phyloP scores from a whole-genome alignment of 2,888 invertebrate genomes.

The Drosophila percnosoma region DNA sequence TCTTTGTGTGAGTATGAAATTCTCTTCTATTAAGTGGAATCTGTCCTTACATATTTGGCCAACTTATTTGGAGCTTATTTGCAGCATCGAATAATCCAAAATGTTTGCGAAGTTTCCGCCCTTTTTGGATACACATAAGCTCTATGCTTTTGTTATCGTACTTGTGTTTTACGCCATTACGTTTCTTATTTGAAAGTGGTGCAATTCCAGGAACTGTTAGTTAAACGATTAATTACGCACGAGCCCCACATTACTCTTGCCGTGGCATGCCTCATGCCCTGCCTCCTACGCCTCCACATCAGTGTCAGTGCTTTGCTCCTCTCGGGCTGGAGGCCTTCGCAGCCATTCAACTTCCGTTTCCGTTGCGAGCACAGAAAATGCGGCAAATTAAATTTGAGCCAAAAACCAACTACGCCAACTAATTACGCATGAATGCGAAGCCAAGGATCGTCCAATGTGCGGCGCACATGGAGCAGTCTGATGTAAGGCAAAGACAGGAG shows the following conservation, averaged over 20 bases:
- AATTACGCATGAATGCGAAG: constrained; percentile 78
- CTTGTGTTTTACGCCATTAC: constrained; percentile 60
- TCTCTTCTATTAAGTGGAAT: constrained; percentile 1
- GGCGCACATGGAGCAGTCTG: constrained; percentile 26
- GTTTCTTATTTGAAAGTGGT: constrained; percentile 53
- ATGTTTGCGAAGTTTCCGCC: constrained; percentile 6
- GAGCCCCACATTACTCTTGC: constrained; percentile 46
- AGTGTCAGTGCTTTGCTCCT: neutral
- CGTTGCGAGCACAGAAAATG: constrained; percentile 54
- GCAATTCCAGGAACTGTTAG: constrained; percentile 63
- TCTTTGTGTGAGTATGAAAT: constrained; percentile 1
- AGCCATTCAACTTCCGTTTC: constrained; percentile 58
- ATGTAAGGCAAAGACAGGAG: constrained; percentile 6
- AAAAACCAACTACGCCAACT: constrained; percentile 67
- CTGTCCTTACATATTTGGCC: constrained; percentile 15
- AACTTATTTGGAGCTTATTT: constrained; percentile 25
- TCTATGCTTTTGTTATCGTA: constrained; percentile 50
- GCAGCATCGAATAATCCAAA: constrained; percentile 29
- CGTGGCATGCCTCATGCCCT: constrained; percentile 3
- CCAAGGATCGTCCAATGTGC: constrained; percentile 52
- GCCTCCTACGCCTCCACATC: neutral
- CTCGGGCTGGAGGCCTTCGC: constrained; percentile 15
- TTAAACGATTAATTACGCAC: constrained; percentile 76
- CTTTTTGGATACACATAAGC: constrained; percentile 18
- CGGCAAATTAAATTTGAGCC: constrained; percentile 73